Percentiles rank a stretch among this genome's conserved stretches.
phyloP scores from a whole-genome alignment of 2,888 invertebrate species.

The Lepetodrilus schrolli region DNA sequence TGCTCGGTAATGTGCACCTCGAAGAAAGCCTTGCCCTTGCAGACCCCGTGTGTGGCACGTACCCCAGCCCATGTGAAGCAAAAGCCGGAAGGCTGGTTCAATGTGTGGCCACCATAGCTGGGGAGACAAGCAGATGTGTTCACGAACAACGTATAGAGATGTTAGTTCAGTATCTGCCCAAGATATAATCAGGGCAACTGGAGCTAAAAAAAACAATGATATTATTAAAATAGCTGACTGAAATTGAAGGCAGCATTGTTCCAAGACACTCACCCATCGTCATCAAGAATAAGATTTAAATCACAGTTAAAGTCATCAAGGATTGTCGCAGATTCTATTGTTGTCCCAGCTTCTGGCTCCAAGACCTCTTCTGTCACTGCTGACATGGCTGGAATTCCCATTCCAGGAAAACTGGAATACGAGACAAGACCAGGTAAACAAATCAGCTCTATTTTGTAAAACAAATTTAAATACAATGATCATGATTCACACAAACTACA shows the following conservation, averaged over 20 bases:
- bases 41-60: constrained; percentile 89
- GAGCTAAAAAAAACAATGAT: no score
- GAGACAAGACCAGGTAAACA: background rate
- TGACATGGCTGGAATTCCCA: constrained; percentile 40
- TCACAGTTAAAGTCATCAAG: constrained; percentile 73
- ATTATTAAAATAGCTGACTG: no score
- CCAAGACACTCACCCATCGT: constrained; percentile 72
- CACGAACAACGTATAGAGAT: no score
- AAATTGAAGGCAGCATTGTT: no score
- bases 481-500: background rate
- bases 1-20: constrained; percentile 75
- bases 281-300: constrained; percentile 66
- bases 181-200: no score
- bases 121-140: no score
- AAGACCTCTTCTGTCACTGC: constrained; percentile 37
- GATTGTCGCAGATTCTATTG: constrained; percentile 53
- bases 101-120: constrained; percentile 84
- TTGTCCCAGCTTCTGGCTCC: constrained; percentile 38
- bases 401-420: constrained; percentile 38
- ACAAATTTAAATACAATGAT: background rate
- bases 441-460: background rate
- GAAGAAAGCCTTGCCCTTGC: constrained; percentile 81
- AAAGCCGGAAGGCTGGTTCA: constrained; percentile 88
- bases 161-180: no score
- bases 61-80: constrained; percentile 95